Evolutionary conservation across 2,888 invertebrate species (phyloP).

Genomic region (Drosophila acutilabella): DNA sequence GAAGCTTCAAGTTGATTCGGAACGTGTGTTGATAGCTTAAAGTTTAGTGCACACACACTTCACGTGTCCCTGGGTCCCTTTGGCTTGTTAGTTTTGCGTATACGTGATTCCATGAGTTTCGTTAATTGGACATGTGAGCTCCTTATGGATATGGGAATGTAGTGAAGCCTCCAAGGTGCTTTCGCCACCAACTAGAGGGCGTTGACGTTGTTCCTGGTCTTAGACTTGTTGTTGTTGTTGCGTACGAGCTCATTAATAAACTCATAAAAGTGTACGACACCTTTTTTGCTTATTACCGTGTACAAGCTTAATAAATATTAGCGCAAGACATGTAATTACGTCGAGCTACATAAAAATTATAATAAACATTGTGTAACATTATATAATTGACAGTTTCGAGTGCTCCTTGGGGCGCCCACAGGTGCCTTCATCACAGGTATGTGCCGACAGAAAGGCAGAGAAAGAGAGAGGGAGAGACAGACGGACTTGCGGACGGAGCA

Average conservation of each 20-base stretch:
- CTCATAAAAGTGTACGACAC: slow-evolving; percentile 68
- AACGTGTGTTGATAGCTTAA: slow-evolving; percentile 72
- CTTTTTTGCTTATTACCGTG: slow-evolving; percentile 61
- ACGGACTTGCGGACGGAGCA: background rate
- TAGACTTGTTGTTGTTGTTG: background rate
- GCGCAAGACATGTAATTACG: slow-evolving; percentile 74
- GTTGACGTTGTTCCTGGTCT: background rate
- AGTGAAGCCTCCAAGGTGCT: slow-evolving; percentile 37
- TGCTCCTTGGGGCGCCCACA: slow-evolving; percentile 47
- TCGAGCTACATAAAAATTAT: slow-evolving; percentile 69
- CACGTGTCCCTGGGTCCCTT: slow-evolving; percentile 12
- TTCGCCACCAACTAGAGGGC: slow-evolving; percentile 16
- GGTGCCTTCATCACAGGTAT: slow-evolving; percentile 47
- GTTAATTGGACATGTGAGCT: slow-evolving; percentile 71
- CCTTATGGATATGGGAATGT: slow-evolving; percentile 15
- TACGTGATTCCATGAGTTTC: slow-evolving; percentile 63
- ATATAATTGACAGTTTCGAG: slow-evolving; percentile 78
- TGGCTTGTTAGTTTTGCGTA: slow-evolving; percentile 59
- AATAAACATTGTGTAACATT: slow-evolving; percentile 78
- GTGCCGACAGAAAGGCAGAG: background rate
- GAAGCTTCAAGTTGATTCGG: slow-evolving; percentile 31
- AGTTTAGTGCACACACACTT: slow-evolving; percentile 35
- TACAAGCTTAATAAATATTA: slow-evolving; percentile 70
- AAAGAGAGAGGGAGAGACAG: background rate
- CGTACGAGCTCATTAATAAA: slow-evolving; percentile 68